These are phyloP conservation scores for Agrilus biguttatus DNA, from an alignment of 2,888 invertebrate genomes.

Conservation along the genomic window DNA sequence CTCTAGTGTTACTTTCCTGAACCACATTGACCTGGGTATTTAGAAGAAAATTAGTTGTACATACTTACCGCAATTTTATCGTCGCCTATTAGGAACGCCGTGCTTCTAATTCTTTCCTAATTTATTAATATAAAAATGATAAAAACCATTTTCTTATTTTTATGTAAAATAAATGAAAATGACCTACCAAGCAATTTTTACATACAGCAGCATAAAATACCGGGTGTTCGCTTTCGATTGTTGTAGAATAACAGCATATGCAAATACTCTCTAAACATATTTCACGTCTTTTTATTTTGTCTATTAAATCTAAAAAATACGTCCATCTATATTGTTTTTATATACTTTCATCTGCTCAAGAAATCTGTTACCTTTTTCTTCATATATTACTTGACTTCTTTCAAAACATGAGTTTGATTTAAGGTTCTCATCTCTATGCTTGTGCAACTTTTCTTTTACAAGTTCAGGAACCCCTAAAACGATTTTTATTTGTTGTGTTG, in stretches of 20 bases:
- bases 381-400: constrained; percentile 1
- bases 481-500: background rate
- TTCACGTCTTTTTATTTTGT: constrained; percentile 1
- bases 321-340: background rate
- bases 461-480: background rate
- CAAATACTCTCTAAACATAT: constrained; percentile 3
- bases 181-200: constrained; percentile 21
- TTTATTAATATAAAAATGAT: constrained; percentile 5
- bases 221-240: constrained; percentile 19
- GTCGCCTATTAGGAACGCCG: constrained; percentile 23
- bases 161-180: background rate
- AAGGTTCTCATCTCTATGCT: constrained; percentile 2
- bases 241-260: constrained; percentile 4
- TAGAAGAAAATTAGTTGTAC: background rate
- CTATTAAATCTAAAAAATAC: constrained; percentile 2
- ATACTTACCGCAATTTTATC: constrained; percentile 26
- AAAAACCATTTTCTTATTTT: background rate
- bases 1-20: too few relatives aligned
- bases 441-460: constrained; percentile 4
- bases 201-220: constrained; percentile 25
- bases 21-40: too few relatives aligned
- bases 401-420: background rate
- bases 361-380: constrained; percentile 1
- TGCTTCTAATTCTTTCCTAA: constrained; percentile 18
- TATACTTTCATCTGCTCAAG: too few relatives aligned